Conservation (phyloP, 2,888 invertebrate genomes). For the Leptinotarsa tumamoca region DNA sequence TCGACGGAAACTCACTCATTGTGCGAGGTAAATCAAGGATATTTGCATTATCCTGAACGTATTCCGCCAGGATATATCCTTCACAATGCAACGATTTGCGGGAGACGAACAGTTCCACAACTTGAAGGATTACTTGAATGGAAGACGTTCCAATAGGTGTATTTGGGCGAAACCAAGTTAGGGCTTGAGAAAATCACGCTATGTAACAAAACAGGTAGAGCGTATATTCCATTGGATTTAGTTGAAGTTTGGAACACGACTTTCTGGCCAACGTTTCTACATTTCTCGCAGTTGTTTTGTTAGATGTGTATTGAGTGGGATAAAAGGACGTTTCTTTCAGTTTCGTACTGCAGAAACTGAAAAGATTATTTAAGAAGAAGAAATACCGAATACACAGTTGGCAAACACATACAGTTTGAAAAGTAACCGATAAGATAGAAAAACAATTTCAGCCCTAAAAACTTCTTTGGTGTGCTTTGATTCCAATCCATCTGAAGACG, state of each 20-base stretch:
- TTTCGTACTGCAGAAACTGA: too few species aligned
- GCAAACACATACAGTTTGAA: too few species aligned
- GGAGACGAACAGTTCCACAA: constrained; percentile 38
- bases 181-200: not conserved
- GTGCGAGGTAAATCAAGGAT: constrained; percentile 54
- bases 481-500: too few species aligned
- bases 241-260: not conserved
- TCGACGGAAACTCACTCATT: constrained; percentile 47
- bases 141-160: constrained; percentile 26
- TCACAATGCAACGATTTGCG: constrained; percentile 43
- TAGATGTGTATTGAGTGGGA: too few species aligned
- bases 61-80: constrained; percentile 40
- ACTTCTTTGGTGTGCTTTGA: too few species aligned
- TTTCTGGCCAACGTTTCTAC: not conserved
- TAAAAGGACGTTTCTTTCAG: too few species aligned
- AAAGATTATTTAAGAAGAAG: too few species aligned
- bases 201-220: constrained; percentile 3
- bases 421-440: too few species aligned
- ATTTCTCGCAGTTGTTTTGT: too few species aligned
- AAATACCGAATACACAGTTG: too few species aligned
- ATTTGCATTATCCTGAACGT: constrained; percentile 51
- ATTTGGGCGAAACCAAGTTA: constrained; percentile 25
- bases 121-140: constrained; percentile 32
- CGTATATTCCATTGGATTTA: not conserved
- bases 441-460: too few species aligned